Evolutionary conservation across 2,113 vertebrate genomes (phyloP), one percentile per base, ranked within the genome.

Genomic region (Misgurnus anguillicaudatus): DNA sequence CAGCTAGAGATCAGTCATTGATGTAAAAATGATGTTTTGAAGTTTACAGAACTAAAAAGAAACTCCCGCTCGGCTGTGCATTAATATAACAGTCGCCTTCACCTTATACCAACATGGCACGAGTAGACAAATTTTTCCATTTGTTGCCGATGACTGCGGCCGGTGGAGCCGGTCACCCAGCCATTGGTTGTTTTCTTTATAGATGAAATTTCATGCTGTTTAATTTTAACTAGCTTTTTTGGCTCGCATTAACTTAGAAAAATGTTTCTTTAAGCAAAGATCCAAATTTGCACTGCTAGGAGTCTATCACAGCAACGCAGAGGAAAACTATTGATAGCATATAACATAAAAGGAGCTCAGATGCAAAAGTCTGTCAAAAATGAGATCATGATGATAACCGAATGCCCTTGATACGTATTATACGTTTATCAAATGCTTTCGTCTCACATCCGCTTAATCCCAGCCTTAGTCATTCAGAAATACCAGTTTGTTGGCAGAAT

Each of bases 181-280:
- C 66, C 63, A 66, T 65, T 31, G 82, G 62, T 75, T 83, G 74
- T 79, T 87, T 80, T 83, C 65, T 78, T 83, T 83, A 67, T 67
- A 79, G 81, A 80, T 82, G 31, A 81, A 83, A 82, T 86, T 85
- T 86, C 85, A 86, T 82, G 81, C 73, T 70, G 73, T 82, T 85
- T 85, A 69, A 87, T 82, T 78, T 72, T 63, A 75, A 85, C 81
- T 57, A 67, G 77, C 61, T 70, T 77, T 63, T 81, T 79, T 79
- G 70, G 48, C 80, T 76, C 64, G 79, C 83, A 86, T 84, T 79
- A 81, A 65, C 75, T 69, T 79, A 79, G 48, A 75, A 57, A 87
- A 87, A 85, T 80, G 77, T 85, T 85, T 60, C 75, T 87, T 64
- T 66, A 78, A 83, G 77, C 79, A 68, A 77, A 68, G 77, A 62